A percentile compares a stretch with the other conserved stretches of the same genome.
Conservation (phyloP, 2,113 vertebrate species). For the Rhinoptilus africanus region DNA sequence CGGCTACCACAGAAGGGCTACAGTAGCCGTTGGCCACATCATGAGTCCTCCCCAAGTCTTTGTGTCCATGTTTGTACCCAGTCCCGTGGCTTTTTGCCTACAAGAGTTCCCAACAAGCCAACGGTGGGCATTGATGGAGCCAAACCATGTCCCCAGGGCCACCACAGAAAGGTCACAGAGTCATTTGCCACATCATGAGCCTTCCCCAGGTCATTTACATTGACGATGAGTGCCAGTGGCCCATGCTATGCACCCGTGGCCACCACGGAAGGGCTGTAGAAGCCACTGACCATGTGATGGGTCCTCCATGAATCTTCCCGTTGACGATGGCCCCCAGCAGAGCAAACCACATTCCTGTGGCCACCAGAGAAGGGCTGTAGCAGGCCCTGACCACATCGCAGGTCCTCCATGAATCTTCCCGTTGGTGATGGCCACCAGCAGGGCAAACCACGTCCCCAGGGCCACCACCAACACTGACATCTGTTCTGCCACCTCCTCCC, state of each 20-base stretch:
- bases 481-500: background rate
- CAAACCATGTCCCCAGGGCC: background rate
- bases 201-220: background rate
- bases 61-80: background rate
- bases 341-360: background rate
- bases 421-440: background rate
- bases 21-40: rapidly evolving
- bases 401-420: background rate
- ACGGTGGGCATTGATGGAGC: background rate
- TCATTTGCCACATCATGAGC: background rate
- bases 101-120: background rate
- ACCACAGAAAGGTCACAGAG: background rate
- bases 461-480: too few species aligned
- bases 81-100: background rate
- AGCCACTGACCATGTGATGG: background rate
- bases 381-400: background rate
- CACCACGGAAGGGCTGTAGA: background rate
- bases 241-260: rapidly evolving
- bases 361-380: background rate
- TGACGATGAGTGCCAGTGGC: background rate
- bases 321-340: rapidly evolving
- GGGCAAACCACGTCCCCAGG: background rate
- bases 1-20: background rate
- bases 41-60: background rate
- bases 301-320: background rate